Evolutionary conservation across 2,888 invertebrate genomes (phyloP).

Genomic region (Taenaris catops): DNA sequence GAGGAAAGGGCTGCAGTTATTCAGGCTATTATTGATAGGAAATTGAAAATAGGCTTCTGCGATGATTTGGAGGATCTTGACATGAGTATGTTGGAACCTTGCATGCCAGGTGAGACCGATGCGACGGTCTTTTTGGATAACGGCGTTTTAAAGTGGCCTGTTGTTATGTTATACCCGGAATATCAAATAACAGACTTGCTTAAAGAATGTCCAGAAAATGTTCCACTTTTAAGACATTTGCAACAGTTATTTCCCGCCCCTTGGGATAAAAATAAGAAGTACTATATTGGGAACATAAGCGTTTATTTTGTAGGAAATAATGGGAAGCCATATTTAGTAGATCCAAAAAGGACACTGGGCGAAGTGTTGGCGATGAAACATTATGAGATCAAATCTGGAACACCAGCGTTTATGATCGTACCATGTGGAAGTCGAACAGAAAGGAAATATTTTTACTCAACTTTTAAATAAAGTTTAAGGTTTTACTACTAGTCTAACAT

Average conservation of each 20-base stretch:
- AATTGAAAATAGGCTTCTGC: constrained; percentile 77
- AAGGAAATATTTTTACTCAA: constrained; percentile 78
- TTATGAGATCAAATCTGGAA: constrained; percentile 82
- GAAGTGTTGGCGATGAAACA: constrained; percentile 80
- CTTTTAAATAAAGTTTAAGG: too few relatives aligned
- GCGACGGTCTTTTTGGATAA: constrained; percentile 82
- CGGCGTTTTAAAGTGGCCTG: constrained; percentile 89
- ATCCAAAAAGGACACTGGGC: constrained; percentile 75
- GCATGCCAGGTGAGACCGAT: constrained; percentile 82
- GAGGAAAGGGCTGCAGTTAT: constrained; percentile 56
- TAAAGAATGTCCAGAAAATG: constrained; percentile 87
- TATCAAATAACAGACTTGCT: constrained; percentile 92
- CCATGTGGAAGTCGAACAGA: constrained; percentile 79
- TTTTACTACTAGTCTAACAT: too few relatives aligned
- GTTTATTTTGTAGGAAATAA: constrained; percentile 87
- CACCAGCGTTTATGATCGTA: constrained; percentile 83
- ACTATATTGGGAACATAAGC: constrained; percentile 79
- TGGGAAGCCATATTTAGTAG: constrained; percentile 79
- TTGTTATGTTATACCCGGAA: constrained; percentile 94
- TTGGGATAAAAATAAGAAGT: constrained; percentile 86
- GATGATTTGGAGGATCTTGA: constrained; percentile 65
- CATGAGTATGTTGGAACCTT: constrained; percentile 81
- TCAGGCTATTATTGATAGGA: constrained; percentile 60
- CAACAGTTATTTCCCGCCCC: constrained; percentile 83
- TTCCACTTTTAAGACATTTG: constrained; percentile 66